Evolutionary conservation across 1,140 invertebrate genomes (phyloP).

Genomic region (Drosophila bocqueti): DNA sequence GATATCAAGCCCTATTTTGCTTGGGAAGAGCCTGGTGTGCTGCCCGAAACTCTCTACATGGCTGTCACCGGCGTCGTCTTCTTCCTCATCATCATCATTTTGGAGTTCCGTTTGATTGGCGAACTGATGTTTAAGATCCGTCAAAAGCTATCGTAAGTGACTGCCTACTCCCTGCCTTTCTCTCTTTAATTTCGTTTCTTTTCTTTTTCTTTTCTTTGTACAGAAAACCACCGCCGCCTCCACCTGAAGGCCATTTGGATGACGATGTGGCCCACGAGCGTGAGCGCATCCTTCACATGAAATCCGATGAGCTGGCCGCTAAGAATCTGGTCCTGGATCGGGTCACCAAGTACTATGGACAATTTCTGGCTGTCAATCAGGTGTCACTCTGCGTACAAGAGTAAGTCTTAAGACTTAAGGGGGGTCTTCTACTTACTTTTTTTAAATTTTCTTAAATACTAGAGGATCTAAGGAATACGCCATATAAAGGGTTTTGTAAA

Average conservation of each 20-base stretch:
- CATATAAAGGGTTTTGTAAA: no score
- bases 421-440: no score
- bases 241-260: slow-evolving; percentile 66
- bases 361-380: slow-evolving; percentile 89
- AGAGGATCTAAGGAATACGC: no score
- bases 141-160: slow-evolving; percentile 46
- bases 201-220: background rate
- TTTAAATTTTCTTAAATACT: no score
- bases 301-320: slow-evolving; percentile 26
- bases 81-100: slow-evolving; percentile 58
- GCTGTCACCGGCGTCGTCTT: slow-evolving; percentile 41
- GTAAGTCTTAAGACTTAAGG: slow-evolving; percentile 47
- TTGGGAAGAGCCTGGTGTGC: slow-evolving; percentile 61
- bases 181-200: background rate
- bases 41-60: slow-evolving; percentile 64
- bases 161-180: no score
- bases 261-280: slow-evolving; percentile 85
- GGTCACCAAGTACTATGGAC: slow-evolving; percentile 89
- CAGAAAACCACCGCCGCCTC: slow-evolving; percentile 59
- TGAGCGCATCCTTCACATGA: slow-evolving; percentile 69
- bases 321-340: slow-evolving; percentile 85
- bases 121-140: slow-evolving; percentile 55
- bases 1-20: slow-evolving; percentile 57
- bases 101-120: slow-evolving; percentile 62
- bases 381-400: slow-evolving; percentile 87